A percentile compares a stretch with the other conserved stretches of the same genome.
Conservation (phyloP, 1,140 invertebrate genomes). For the Phocides pigmalion region DNA sequence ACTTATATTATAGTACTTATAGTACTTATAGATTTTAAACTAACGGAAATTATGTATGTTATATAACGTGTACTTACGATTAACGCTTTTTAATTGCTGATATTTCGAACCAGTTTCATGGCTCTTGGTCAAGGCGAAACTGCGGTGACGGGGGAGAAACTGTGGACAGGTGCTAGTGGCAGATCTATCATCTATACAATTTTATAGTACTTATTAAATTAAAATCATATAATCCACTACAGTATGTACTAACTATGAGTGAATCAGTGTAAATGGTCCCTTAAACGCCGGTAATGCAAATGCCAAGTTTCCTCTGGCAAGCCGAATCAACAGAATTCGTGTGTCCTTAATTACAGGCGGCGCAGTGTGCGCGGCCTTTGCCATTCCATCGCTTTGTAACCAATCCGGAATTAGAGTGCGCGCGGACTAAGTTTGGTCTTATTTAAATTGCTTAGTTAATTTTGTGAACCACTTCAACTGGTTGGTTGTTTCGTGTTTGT, state of each 20-base stretch:
- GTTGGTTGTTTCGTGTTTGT: not conserved
- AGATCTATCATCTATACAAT: too few relatives aligned
- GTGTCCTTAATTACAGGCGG: conserved; percentile 33
- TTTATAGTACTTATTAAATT: too few relatives aligned
- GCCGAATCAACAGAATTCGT: conserved; percentile 14
- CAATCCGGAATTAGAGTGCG: conserved; percentile 19
- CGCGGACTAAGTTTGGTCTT: conserved; percentile 1
- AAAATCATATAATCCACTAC: too few relatives aligned
- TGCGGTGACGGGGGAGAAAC: too few relatives aligned
- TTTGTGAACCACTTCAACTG: not conserved
- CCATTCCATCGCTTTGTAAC: conserved; percentile 35
- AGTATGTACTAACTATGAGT: not conserved
- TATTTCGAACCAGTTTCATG: too few relatives aligned
- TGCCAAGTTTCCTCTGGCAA: not conserved
- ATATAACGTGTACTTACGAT: too few relatives aligned
- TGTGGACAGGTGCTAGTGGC: too few relatives aligned
- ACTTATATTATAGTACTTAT: too few relatives aligned
- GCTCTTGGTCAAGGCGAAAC: too few relatives aligned
- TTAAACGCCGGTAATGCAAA: not conserved
- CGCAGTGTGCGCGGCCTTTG: conserved; percentile 36
- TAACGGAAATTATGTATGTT: too few relatives aligned
- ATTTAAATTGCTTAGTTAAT: conserved; percentile 6
- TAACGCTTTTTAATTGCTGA: too few relatives aligned
- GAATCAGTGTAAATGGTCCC: not conserved
- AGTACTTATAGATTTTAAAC: too few relatives aligned